Percentiles rank a stretch among this genome's conserved stretches.
Conservation (phyloP, 2,797 vertebrate genomes). For the Enteromius paludinosus region DNA sequence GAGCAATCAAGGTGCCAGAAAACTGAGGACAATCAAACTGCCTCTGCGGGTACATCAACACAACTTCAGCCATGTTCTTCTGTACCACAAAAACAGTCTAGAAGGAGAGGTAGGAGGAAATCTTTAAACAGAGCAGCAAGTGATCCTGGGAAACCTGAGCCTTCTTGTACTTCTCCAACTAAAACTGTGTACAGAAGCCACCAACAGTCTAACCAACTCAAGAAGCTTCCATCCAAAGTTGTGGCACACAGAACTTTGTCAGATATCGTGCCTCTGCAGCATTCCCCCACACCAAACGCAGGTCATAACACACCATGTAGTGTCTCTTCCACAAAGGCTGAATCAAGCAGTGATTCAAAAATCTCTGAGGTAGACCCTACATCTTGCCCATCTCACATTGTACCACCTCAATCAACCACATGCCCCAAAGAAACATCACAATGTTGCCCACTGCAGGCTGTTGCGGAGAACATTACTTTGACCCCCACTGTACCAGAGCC, state of each 20-base stretch:
- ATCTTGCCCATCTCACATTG: slow-evolving; percentile 56
- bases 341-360: slow-evolving; percentile 3
- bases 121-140: slow-evolving; percentile 74
- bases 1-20: slow-evolving; percentile 40
- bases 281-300: background rate
- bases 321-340: slow-evolving; percentile 13
- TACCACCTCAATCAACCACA: slow-evolving; percentile 12
- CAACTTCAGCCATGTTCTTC: slow-evolving; percentile 69
- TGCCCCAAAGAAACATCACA: slow-evolving; percentile 34
- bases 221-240: slow-evolving; percentile 69
- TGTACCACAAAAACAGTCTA: slow-evolving; percentile 67
- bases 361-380: slow-evolving; percentile 55
- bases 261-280: background rate
- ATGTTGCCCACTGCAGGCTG: slow-evolving; percentile 4
- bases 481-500: background rate
- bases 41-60: slow-evolving; percentile 26
- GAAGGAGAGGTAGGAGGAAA: slow-evolving; percentile 74
- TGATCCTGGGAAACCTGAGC: slow-evolving; percentile 74
- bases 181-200: slow-evolving; percentile 60
- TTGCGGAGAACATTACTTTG: background rate
- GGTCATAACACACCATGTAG: slow-evolving; percentile 8
- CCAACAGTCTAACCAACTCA: background rate
- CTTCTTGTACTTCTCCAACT: slow-evolving; percentile 49
- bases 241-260: slow-evolving; percentile 14
- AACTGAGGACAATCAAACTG: slow-evolving; percentile 39